Conservation (phyloP, 2,113 vertebrate genomes). For the Phyllostomus hastatus region DNA sequence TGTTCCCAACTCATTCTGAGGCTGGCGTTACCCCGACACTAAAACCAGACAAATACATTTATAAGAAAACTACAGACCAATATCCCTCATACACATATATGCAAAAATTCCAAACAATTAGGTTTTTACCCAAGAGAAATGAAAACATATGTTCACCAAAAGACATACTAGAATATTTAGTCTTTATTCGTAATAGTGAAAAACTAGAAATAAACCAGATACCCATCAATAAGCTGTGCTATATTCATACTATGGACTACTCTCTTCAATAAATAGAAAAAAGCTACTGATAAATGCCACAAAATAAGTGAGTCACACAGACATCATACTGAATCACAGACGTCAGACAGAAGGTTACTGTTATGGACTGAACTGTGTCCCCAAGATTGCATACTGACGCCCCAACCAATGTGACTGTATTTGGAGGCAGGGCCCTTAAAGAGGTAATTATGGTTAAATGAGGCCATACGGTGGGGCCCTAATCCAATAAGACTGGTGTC, state of each 20-base stretch:
- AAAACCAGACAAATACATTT: background rate
- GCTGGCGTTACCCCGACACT: background rate
- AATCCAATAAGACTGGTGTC: background rate
- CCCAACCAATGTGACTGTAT: background rate
- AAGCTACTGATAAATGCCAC: background rate
- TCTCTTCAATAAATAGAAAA: background rate
- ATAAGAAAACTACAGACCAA: background rate
- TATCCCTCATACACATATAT: background rate
- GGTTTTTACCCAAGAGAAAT: conserved; percentile 4
- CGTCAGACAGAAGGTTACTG: background rate
- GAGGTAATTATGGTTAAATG: background rate
- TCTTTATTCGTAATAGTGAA: conserved; percentile 1
- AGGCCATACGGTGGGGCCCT: background rate
- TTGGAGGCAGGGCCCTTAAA: background rate
- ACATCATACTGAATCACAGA: background rate
- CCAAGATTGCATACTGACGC: background rate
- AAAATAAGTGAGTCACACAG: background rate
- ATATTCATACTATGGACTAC: background rate
- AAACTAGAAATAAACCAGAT: conserved; percentile 18
- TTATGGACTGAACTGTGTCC: background rate
- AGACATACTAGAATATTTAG: background rate
- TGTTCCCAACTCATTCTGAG: background rate
- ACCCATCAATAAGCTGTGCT: background rate
- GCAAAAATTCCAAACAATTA: background rate
- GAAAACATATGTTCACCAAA: background rate